Evolutionary conservation across 2,797 vertebrate species (phyloP).

Genomic region (Siniperca obscura): DNA sequence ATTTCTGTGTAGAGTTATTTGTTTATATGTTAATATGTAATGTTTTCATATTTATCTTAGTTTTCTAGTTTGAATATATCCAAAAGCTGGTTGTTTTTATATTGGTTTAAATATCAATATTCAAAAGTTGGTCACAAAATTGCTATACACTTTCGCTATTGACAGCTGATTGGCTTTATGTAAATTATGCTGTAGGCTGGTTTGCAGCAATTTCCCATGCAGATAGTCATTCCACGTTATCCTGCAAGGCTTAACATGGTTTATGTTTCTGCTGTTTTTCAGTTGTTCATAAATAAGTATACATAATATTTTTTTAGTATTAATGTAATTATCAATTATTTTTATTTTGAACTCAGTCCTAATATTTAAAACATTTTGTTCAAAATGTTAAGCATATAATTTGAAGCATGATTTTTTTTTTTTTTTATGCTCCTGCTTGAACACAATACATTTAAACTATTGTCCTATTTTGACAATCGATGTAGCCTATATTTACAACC

Average conservation of each 20-base stretch:
- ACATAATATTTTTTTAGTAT: background rate
- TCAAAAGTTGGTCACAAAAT: constrained; percentile 32
- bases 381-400: background rate
- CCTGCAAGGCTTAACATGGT: constrained; percentile 19
- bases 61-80: constrained; percentile 13
- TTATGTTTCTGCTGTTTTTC: background rate
- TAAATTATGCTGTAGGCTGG: constrained; percentile 53
- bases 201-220: constrained; percentile 53
- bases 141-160: constrained; percentile 34
- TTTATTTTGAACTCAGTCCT: background rate
- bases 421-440: background rate
- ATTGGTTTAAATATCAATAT: constrained; percentile 25
- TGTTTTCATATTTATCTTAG: constrained; percentile 4
- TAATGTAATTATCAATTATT: background rate
- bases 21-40: background rate
- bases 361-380: background rate
- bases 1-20: constrained; percentile 6
- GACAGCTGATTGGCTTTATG: constrained; percentile 54
- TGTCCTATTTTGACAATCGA: background rate
- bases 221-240: constrained; percentile 42
- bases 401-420: background rate
- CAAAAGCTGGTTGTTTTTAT: background rate
- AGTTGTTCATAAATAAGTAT: background rate
- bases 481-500: constrained; percentile 1
- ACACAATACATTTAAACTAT: background rate